Base-by-base conservation (phyloP, 2,888 invertebrate genomes). In the Tetanocera ferruginea region DNA sequence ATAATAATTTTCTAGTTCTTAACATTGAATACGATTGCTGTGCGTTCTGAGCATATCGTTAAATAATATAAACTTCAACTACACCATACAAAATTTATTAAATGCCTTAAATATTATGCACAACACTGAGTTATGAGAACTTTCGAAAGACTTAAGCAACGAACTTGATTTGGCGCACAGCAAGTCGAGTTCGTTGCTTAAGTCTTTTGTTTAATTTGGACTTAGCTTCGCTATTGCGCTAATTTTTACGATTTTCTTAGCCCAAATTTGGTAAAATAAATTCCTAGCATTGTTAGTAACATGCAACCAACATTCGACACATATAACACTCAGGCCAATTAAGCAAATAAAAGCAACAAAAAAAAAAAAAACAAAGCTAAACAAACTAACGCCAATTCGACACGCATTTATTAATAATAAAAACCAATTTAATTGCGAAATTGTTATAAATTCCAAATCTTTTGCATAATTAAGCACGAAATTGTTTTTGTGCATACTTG, bases 251-350 rank as follows among this genome's bases (percentile, higher is more conserved):
- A 19, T 17, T 17, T 37, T 37, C n/a, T 66, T 66, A n/a, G 5
- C 17, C 14, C 66, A 17, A 66, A 34, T 31, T 31, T 23, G 31
- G n/a, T 34, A 9, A 66, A 66, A 66, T 66, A 66, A 25, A 37
- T 37, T 37, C 37, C 19, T 19, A 23, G 23, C 4, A 49, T 67
- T 67, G 37, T 49, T 67, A 37, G 23, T 23, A 23, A 49, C 37
- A 67, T 67, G 67, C 67, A 67, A 67, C 67, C n/a, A 67, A 67
- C 67, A 67, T 19, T 67, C 23, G 67, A 49, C 67, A 67, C 67
- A 43, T 67, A 37, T 67, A 19, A 11, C 23, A 67, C 23, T 31
- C 17, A 23, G 43, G 43, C 67, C 67, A 67, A 67, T 67, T 67
- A 67, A 43, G 43, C 37, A 19, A 23, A 11, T 14, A 25, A 34